Evolutionary conservation across 2,113 vertebrate species (phyloP).

Genomic region (Paramormyrops kingsleyae): DNA sequence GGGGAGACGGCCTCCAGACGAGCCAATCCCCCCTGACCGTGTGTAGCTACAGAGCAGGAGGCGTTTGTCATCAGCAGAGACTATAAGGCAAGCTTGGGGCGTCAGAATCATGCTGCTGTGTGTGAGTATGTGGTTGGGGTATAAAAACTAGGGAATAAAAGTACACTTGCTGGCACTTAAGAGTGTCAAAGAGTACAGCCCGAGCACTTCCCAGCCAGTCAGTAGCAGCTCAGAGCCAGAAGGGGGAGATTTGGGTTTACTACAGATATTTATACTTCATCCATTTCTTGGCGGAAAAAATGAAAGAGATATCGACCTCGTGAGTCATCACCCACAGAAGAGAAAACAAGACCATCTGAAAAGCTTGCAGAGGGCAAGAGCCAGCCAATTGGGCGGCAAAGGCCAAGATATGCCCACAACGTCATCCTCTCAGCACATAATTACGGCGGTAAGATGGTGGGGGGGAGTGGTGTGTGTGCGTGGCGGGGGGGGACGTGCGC

Average conservation of each 20-base stretch:
- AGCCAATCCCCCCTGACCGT: neutral
- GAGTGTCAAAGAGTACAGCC: neutral
- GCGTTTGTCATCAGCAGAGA: neutral
- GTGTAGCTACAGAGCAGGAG: neutral
- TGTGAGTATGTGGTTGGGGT: neutral
- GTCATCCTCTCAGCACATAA: slow-evolving; percentile 19
- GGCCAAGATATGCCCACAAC: slow-evolving; percentile 27
- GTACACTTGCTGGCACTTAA: neutral
- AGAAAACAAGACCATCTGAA: slow-evolving; percentile 42
- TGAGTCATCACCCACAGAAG: slow-evolving; percentile 26
- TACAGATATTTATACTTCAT: slow-evolving; percentile 3
- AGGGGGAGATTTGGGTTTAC: neutral
- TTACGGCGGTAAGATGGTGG: slow-evolving; percentile 39
- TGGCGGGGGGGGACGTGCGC: slow-evolving; percentile 48
- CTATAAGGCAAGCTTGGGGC: neutral
- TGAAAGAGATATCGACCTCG: neutral
- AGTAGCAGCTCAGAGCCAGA: neutral
- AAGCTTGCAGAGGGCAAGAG: slow-evolving; percentile 45
- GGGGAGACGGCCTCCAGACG: neutral
- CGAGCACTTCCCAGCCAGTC: slow-evolving; percentile 45
- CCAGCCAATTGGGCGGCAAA: slow-evolving; percentile 34
- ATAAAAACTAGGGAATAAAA: neutral
- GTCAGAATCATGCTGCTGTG: neutral
- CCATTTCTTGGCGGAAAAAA: slow-evolving; percentile 9
- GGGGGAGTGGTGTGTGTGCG: slow-evolving; percentile 25